A percentile compares a stretch with the other conserved stretches of the same genome.
phyloP scores from a whole-genome alignment of 2,113 vertebrate species.

The Cariama cristata region DNA sequence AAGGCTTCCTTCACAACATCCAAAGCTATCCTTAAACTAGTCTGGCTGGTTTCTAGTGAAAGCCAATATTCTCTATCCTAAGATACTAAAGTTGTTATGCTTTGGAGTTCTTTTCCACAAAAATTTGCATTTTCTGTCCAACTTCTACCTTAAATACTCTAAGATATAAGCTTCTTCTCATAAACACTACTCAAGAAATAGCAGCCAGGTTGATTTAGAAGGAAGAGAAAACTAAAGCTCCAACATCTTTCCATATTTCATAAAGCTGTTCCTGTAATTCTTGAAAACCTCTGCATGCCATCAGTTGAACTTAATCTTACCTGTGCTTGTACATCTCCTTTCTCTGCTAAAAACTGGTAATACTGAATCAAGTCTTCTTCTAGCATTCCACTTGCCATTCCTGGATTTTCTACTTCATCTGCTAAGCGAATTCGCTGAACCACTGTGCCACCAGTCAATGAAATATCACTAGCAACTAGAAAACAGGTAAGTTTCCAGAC shows the following conservation, averaged over 20 bases:
- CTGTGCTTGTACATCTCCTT: constrained; percentile 99
- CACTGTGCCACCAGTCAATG: constrained; percentile 92
- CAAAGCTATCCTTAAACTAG: background rate
- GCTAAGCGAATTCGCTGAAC: constrained; percentile 94
- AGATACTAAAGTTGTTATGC: background rate
- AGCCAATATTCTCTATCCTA: background rate
- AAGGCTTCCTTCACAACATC: background rate
- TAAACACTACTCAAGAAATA: background rate
- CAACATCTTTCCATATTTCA: accelerated
- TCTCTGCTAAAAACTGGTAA: constrained; percentile 98
- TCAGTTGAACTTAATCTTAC: constrained; percentile 62
- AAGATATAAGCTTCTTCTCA: background rate
- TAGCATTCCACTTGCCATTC: constrained; percentile 94
- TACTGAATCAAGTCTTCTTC: constrained; percentile 99
- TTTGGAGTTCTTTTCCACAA: background rate
- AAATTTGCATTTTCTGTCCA: background rate
- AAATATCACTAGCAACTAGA: constrained; percentile 95
- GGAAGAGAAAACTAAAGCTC: background rate
- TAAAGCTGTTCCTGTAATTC: background rate
- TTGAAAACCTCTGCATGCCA: background rate
- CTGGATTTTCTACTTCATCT: constrained; percentile 95
- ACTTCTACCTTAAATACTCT: background rate
- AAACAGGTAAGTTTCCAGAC: background rate
- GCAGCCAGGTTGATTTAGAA: background rate
- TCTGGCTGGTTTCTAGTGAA: background rate